phyloP scores from a whole-genome alignment of 2,888 invertebrate genomes.

The Lysandra bellargus region DNA sequence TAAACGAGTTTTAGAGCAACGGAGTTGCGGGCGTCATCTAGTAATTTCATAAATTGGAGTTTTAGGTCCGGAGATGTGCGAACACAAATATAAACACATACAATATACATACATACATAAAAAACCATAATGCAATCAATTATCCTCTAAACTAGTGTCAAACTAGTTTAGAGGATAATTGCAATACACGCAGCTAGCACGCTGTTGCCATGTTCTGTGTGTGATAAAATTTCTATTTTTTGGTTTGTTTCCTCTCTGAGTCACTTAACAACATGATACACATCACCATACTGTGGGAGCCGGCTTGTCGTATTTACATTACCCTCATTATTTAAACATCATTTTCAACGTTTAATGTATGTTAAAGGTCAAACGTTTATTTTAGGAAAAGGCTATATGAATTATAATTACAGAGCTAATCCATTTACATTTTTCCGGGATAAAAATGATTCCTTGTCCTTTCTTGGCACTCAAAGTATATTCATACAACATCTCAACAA shows the following conservation, averaged over 20 bases:
- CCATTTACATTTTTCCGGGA: no score
- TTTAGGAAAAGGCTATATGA: neutral
- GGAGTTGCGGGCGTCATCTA: no score
- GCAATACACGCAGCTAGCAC: neutral
- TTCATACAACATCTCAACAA: no score
- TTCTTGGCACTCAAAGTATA: no score
- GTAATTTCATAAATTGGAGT: no score
- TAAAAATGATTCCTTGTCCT: no score
- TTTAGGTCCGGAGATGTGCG: no score
- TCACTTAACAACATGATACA: neutral
- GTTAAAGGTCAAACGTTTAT: neutral
- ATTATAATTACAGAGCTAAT: neutral
- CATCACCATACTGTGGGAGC: neutral
- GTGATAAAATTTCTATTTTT: conserved; percentile 16
- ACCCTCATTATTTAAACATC: neutral
- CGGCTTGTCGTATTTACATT: neutral
- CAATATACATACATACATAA: no score
- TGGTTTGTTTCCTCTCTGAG: conserved; percentile 12
- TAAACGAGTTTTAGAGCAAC: no score
- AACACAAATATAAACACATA: no score
- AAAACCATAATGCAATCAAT: no score
- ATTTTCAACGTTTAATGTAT: neutral
- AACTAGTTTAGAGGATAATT: neutral
- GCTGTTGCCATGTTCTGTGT: neutral
- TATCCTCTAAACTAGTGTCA: neutral